Base-by-base conservation (phyloP, 2,113 vertebrate species). In the Lepus europaeus region DNA sequence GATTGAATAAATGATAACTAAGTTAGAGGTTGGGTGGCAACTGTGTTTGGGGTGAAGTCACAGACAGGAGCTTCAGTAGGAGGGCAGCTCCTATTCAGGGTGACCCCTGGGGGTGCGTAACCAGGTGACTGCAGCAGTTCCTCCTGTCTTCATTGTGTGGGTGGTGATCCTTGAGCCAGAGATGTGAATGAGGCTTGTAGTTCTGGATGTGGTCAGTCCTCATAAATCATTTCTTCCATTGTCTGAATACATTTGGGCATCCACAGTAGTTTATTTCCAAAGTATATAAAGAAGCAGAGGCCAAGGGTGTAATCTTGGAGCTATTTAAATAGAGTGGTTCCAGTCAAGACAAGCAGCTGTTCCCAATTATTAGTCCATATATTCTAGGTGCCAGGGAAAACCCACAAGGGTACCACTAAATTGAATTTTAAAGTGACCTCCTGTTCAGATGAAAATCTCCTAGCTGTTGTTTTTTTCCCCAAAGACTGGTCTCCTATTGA, bases 361-460 rank as follows among this genome's bases (percentile, higher is more conserved):
- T 97, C 74, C 82, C 93, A 96, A 95, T 97, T 97, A 97, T 96
- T 95, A 90, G 78, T 69, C 93, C 88, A 96, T 96, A 90, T 94
- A 97, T 95, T 97, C 92, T 92, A 93, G 95, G 97, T 97, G 95
- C 97, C 97, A 97, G 95, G 96, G 95, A 95, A 96, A 97, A 94
- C 92, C 92, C 97, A 97, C 95, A 96, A 97, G 97, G 92, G 90
- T 97, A 92, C 96, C 97, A 89, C 97, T 95, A 97, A 97, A 95
- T 95, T 94, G 95, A 97, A 96, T 97, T 97, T 95, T 96, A 94
- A 95, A 97, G 93, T 95, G 95, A 97, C 97, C 97, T 96, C 91
- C 93, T 92, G 83, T 94, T 94, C 94, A 94, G 92, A 95, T 93
- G 82, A 93, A 97, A 97, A 97, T 94, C 92, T 93, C 85, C 69